Conservation (phyloP, 2,888 invertebrate species). For the Rosalia funebris region DNA sequence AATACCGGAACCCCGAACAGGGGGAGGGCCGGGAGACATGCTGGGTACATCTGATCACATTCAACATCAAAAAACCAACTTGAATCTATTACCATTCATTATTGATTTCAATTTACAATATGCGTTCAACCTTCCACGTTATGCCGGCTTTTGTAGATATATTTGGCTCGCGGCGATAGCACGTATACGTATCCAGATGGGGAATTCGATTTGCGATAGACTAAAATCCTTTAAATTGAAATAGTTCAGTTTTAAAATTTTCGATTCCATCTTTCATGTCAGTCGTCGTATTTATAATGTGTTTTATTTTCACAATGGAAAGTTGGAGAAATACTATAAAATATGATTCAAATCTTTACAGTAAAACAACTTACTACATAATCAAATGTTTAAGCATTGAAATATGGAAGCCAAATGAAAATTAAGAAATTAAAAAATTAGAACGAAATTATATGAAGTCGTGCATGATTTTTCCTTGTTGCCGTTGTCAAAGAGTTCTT, state of each 20-base stretch:
- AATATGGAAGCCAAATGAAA: too few relatives aligned
- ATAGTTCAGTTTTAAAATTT: neutral
- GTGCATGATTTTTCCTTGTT: too few relatives aligned
- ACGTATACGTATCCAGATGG: neutral
- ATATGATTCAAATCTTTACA: too few relatives aligned
- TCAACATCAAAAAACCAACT: constrained; percentile 56
- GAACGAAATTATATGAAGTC: too few relatives aligned
- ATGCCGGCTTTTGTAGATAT: constrained; percentile 19
- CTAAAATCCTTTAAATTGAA: constrained; percentile 14
- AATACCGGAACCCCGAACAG: constrained; percentile 2
- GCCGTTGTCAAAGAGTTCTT: too few relatives aligned
- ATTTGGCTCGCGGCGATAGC: constrained; percentile 21
- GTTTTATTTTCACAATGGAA: too few relatives aligned
- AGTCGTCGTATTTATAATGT: too few relatives aligned
- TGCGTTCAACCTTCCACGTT: constrained; percentile 26
- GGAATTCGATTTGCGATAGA: constrained; percentile 19
- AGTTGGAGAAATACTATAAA: too few relatives aligned
- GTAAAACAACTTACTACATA: too few relatives aligned
- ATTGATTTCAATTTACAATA: constrained; percentile 45
- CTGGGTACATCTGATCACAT: constrained; percentile 58
- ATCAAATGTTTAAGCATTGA: too few relatives aligned
- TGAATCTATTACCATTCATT: constrained; percentile 56
- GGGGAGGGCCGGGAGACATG: constrained; percentile 44
- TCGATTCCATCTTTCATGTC: neutral
- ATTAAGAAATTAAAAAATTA: too few relatives aligned